A percentile compares a stretch with the other conserved stretches of the same genome.
Conservation (phyloP, 2,797 vertebrate species). For the Onychomys torridus region DNA sequence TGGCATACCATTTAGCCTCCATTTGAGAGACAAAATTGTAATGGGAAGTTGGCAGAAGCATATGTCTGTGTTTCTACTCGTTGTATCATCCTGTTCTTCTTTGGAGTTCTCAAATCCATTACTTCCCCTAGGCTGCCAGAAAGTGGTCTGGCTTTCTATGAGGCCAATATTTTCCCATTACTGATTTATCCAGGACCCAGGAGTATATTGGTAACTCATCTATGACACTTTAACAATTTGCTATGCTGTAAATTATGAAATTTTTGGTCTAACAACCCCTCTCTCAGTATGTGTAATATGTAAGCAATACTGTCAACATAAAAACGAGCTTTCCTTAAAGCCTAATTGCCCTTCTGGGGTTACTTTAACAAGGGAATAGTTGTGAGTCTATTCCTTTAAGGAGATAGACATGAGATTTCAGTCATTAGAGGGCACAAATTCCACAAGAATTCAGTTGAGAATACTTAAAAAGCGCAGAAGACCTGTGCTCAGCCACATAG, state of each 20-base stretch:
- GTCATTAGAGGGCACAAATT: background rate
- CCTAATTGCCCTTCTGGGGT: slow-evolving; percentile 22
- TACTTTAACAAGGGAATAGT: slow-evolving; percentile 21
- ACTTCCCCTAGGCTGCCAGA: slow-evolving; percentile 18
- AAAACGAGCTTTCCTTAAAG: slow-evolving; percentile 24
- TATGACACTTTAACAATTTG: slow-evolving; percentile 8
- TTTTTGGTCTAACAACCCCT: background rate
- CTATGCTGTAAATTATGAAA: background rate
- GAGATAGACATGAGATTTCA: background rate
- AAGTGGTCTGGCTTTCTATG: slow-evolving; percentile 13
- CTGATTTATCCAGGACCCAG: background rate
- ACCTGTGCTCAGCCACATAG: background rate
- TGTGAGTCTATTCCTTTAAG: slow-evolving; percentile 24
- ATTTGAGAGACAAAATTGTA: slow-evolving; percentile 68
- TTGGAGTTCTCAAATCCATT: slow-evolving; percentile 58
- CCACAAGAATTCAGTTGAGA: background rate
- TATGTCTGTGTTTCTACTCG: slow-evolving; percentile 36
- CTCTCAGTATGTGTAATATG: background rate
- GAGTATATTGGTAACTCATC: background rate
- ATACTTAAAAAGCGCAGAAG: background rate
- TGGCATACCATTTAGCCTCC: slow-evolving; percentile 58
- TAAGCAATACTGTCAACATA: background rate
- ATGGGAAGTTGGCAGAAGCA: slow-evolving; percentile 64
- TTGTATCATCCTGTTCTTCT: slow-evolving; percentile 51
- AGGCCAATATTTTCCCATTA: slow-evolving; percentile 30